Base-by-base conservation (phyloP, 2,797 vertebrate species). In the Parotocinclus haroldoi region DNA sequence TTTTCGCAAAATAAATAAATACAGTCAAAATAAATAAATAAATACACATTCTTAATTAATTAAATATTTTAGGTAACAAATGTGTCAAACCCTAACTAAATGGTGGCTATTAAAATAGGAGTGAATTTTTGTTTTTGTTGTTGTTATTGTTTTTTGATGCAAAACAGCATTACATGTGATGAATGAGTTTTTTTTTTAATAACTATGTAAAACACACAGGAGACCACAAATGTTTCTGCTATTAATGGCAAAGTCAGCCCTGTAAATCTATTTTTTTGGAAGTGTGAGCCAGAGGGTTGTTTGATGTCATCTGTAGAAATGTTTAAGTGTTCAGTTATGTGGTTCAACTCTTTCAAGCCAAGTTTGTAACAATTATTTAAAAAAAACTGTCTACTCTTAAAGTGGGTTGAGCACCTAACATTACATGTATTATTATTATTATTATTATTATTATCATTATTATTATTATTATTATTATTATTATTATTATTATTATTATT, bases 221-320 rank as follows among this genome's bases (percentile, higher is more conserved):
- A 45, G 45, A 65, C 53, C 44, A 66, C 73, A 59, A 71, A 42
- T 42, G 51, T 52, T 27, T 51, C 58, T 12, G 66, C 69, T 46
- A 57, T 49, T 60, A 52, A 74, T 55, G 61, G 60, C 51, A 45
- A 67, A 66, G 69, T 48, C 69, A 75, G 58, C 58, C 60, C 58
- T 57, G 40, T 68, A 52, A 44, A 58, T 56, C 49, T 39, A 12
- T 50, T 49, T 68, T n/a, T 51, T 10, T 40, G 36, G 13, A 8
- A 27, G 27, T 27, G 27, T 27, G 27, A 27, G 27, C 27, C 27
- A 27, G 27, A 27, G 27, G 27, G 2, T 27, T 27, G 27, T 27
- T 27, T 27, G 27, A 27, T 27, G 27, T 27, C 27, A 27, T 2
- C 27, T 27, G 2, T 27, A 5, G 27, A 27, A 27, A 27, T 27